phyloP scores from a whole-genome alignment of 2,113 vertebrate species.

The Atlantisia rogersi region DNA sequence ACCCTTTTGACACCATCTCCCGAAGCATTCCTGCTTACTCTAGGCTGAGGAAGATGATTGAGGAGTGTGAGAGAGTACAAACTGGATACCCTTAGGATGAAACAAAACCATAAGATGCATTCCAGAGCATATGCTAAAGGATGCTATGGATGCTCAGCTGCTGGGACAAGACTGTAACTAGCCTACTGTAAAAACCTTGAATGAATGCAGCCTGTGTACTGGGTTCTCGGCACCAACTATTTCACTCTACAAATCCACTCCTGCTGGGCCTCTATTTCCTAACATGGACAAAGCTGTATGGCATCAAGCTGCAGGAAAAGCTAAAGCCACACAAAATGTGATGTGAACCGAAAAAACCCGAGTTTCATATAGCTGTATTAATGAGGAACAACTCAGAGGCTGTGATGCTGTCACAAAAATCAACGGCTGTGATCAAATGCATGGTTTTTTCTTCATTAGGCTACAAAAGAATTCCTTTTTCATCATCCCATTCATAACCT shows the following conservation, averaged over 20 bases:
- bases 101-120: background rate
- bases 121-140: background rate
- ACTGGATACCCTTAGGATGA: background rate
- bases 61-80: background rate
- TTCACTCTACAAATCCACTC: background rate
- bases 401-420: slow-evolving; percentile 26
- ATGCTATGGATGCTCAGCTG: background rate
- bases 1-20: background rate
- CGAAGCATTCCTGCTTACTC: background rate
- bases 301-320: background rate
- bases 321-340: background rate
- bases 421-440: slow-evolving; percentile 45
- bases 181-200: background rate
- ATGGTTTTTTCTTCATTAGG: slow-evolving; percentile 15
- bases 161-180: background rate
- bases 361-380: background rate
- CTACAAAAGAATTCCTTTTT: slow-evolving; percentile 58
- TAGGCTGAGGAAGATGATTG: background rate
- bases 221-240: background rate
- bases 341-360: background rate
- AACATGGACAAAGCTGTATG: background rate
- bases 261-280: background rate
- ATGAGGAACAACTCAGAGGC: slow-evolving; percentile 49
- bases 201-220: background rate
- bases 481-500: slow-evolving; percentile 62